Evolutionary conservation across 1,140 invertebrate genomes (phyloP), one percentile per base, ranked within the genome.

Genomic region (Trachymyrmex cornetzi): DNA sequence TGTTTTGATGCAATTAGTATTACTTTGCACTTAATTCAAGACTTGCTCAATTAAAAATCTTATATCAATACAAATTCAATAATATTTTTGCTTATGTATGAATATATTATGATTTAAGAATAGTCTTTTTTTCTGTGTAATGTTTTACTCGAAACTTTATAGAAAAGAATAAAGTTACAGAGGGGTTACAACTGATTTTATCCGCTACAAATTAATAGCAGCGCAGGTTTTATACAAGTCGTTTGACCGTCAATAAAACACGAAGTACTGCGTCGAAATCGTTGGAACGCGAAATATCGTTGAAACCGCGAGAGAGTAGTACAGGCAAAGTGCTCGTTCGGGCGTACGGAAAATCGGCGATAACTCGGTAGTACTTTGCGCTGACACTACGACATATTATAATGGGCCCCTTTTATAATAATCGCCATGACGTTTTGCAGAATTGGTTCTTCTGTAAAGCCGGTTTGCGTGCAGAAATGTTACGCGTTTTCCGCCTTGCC

Each of bases 331-430:
- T 88, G 67, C 57, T 59, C 77, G 87, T 48, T 88, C 79, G 22
- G 64, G 30, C 24, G 57, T 53, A 24, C 16, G 5, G 71, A 77
- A 89, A 82, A 84, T 88, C 64, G 57, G n/a, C 72, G 57, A 14
- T 77, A 72, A 82, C 74, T 67, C 61, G 77, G 44, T 55, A 57
- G 63, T 69, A 85, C 55, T 71, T 77, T 44, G 61, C 63, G 64
- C 79, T 84, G 87, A 87, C 71, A 77, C 72, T 53, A 80, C 66
- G 64, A 63, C 38, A 27, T 57, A 66, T 81, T 59, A 61, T 79
- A 89, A 88, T 79, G 88, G 50, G 55, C 27, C 27, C 16, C 72
- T 88, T 77, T 89, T 88, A 89, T 85, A 88, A 88, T 88, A 88
- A 88, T 88, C 72, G 64, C 30, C 50, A 19, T 67, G 64, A 53